Evolutionary conservation across 2,888 invertebrate genomes (phyloP), one percentile per base, ranked within the genome.

Genomic region (Morinoia aosen): DNA sequence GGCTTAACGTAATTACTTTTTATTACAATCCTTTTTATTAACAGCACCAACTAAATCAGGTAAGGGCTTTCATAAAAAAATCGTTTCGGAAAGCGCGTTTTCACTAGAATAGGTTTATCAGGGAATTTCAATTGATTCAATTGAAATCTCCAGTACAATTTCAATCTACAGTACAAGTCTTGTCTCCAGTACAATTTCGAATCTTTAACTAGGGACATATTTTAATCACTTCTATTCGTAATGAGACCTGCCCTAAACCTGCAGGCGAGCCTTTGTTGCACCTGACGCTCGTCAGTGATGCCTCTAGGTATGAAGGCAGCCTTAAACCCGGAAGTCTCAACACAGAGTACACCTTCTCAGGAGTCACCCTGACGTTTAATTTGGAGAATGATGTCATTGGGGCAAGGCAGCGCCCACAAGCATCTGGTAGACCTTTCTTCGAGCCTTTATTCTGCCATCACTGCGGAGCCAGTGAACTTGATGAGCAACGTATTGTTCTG

Each of bases 401-500:
- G 25, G 76, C 76, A 25, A 76, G 76, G 76, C 16, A 76, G 33
- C 76, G 10, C 33, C 33, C 33, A 33, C 76, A 76, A 8, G 76
- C 25, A 25, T 76, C 76, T 76, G 33, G 61, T 61, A 61, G 8
- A 61, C 61, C 19, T 76, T 76, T 76, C 76, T 76, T 12, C 25
- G 76, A 76, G 76, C 25, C 16, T 76, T 16, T 76, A 76, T 76
- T 25, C 33, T 76, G 7, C 25, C 76, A 76, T 76, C 61, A 33
- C 19, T 76, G 76, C 19, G 33, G 16, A 5, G 25, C 2, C 33
- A 33, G 33, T 76, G 76, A 76, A 19, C 76, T 76, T 76, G 76
- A 76, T 76, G 76, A 76, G 76, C 76, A 61, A 61, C 61, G 61
- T 19, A 76, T 76, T 76, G 76, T 76, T 76, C 76, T 76, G 76